Evolutionary conservation across 2,113 vertebrate genomes (phyloP), one percentile per base, ranked within the genome.

Genomic region (Sminthopsis crassicaudata): DNA sequence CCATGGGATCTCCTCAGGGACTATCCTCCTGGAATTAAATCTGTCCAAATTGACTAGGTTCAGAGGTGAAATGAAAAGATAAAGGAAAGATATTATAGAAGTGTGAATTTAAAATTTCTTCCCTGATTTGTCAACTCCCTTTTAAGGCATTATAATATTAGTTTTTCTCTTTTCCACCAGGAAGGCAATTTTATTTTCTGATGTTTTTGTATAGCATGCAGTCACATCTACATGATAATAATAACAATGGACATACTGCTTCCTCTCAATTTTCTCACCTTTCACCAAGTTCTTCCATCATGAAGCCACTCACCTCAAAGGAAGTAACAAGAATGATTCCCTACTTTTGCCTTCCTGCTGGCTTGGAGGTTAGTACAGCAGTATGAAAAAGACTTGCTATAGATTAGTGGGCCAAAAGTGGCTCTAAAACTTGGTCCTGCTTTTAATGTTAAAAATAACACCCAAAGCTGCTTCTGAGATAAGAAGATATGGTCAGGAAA

Each of bases 171-270:
- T 97, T 90, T 90, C 0, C 0, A 90, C 93, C 95, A 46, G 53
- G 90, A 97, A 97, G 55, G 48, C 48, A 95, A 95, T 97, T 98
- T 95, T n/a, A 93, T 24, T 89, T 94, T 94, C 30, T 91, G 55
- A 30, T 92, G 42, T 60, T 92, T 53, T 4, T 94, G 92, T 51
- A 91, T 94, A 93, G 30, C 93, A 88, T 97, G 92, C 94, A 96
- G 97, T 93, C 92, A 97, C 91, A 91, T 84, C 97, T 93, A 97
- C 93, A 97, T 76, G 92, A 90, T 94, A 98, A 97, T 94, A 94
- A 97, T 89, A 95, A 95, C 97, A 93, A 92, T 90, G 95, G 60
- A 93, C 55, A 96, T 93, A 30, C 53, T 95, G 84, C 27, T 55
- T 95, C 92, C 96, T 93, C 96, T 98, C 89, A 26, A 89, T 97